Conservation (phyloP, 2,888 invertebrate species). For the Cheilosia pagana region DNA sequence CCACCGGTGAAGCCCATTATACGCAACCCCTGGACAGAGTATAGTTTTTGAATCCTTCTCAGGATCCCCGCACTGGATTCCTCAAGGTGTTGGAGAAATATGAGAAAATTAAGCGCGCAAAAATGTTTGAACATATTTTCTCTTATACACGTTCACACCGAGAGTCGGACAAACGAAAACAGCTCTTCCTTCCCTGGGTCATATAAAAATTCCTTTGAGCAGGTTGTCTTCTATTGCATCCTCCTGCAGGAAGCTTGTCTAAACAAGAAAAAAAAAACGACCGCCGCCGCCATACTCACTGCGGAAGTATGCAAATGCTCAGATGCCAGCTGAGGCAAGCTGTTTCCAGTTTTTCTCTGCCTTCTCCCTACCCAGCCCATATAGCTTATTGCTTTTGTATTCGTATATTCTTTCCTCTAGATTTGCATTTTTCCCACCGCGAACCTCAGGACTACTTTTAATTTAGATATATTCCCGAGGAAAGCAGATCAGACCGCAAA, state of each 20-base stretch:
- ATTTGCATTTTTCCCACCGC: conserved; percentile 73
- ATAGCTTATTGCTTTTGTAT: conserved; percentile 54
- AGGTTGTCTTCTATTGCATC: conserved; percentile 61
- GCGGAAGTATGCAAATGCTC: conserved; percentile 74
- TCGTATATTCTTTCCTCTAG: conserved; percentile 66
- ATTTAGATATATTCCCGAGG: conserved; percentile 75
- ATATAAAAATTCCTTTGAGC: conserved; percentile 62
- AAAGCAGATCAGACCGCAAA: conserved; percentile 75
- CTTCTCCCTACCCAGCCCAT: not conserved
- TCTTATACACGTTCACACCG: conserved; percentile 40
- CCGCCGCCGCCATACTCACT: conserved; percentile 48
- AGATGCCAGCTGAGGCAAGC: conserved; percentile 73
- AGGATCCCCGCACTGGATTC: conserved; percentile 61
- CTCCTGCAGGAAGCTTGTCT: conserved; percentile 49
- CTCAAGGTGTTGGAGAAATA: conserved; percentile 69
- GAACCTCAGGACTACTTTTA: conserved; percentile 75
- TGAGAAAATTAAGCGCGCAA: conserved; percentile 70
- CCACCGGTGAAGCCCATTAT: conserved; percentile 14
- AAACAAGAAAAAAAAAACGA: conserved; percentile 14
- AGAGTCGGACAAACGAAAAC: conserved; percentile 39
- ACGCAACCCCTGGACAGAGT: conserved; percentile 56
- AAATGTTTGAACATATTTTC: conserved; percentile 71
- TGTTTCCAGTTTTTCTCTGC: conserved; percentile 59
- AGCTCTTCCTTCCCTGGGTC: not conserved
- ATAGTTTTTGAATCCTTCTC: conserved; percentile 52